phyloP scores from a whole-genome alignment of 2,797 vertebrate genomes.

The Antrozous pallidus region DNA sequence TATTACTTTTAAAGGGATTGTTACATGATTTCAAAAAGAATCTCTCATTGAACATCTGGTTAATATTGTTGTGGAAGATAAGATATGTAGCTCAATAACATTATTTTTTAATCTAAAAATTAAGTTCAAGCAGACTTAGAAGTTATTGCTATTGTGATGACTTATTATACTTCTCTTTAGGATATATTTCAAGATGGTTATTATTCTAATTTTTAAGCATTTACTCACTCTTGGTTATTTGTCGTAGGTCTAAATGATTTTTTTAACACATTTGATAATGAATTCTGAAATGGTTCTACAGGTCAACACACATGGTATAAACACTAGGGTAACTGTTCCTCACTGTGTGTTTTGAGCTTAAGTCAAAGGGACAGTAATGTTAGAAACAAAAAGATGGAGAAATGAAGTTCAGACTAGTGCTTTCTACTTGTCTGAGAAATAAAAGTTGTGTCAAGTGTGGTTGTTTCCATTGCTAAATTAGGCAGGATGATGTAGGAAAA shows the following conservation, averaged over 20 bases:
- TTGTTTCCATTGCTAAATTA: background rate
- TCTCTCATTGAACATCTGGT: background rate
- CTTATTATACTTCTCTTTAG: slow-evolving; percentile 6
- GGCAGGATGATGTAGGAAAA: background rate
- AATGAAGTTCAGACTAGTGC: background rate
- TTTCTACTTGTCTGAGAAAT: slow-evolving; percentile 30
- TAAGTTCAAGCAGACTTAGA: slow-evolving; percentile 4
- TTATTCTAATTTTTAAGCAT: background rate
- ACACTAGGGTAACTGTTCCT: background rate
- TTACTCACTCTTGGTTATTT: background rate
- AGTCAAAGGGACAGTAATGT: background rate
- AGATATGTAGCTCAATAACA: background rate
- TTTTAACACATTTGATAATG: background rate
- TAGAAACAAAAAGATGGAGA: background rate
- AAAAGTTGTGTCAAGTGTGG: background rate
- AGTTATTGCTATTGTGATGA: background rate
- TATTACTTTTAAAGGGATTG: background rate
- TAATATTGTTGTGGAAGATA: background rate
- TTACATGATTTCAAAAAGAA: background rate
- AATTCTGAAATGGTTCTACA: background rate
- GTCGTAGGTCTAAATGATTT: background rate
- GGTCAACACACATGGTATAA: background rate
- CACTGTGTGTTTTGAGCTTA: background rate
- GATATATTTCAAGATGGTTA: background rate
- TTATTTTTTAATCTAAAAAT: slow-evolving; percentile 25